These are phyloP conservation scores for Caenorhabditis parvicauda DNA, from an alignment of 2,888 invertebrate genomes.

Conservation along the genomic window DNA sequence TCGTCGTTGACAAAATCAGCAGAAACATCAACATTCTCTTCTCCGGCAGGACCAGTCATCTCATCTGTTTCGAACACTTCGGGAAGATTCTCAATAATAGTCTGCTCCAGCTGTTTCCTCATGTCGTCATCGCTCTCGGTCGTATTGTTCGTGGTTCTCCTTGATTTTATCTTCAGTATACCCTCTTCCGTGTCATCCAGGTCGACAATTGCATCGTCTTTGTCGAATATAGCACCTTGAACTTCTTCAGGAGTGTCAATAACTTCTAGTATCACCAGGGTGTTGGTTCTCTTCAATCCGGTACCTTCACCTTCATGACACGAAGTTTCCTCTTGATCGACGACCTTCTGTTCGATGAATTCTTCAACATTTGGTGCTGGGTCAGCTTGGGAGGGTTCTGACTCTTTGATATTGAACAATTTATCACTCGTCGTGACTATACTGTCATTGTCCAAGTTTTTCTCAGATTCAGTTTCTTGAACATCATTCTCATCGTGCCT, in stretches of 20 bases:
- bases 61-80: not conserved
- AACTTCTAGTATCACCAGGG: slow-evolving; percentile 2
- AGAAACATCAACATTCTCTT: not conserved
- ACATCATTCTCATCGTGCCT: slow-evolving; percentile 15
- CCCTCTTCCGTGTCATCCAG: not conserved
- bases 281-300: not conserved
- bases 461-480: slow-evolving; percentile 3
- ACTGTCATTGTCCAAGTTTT: not conserved
- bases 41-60: not conserved
- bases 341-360: slow-evolving; percentile 9
- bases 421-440: too few species aligned
- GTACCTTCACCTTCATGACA: not conserved
- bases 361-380: slow-evolving; percentile 10
- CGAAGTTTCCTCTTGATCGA: slow-evolving; percentile 13
- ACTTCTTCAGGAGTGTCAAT: slow-evolving; percentile 9
- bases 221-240: not conserved
- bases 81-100: not conserved
- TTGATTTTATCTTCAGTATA: not conserved
- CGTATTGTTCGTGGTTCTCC: not conserved
- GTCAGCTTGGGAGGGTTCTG: too few species aligned
- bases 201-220: not conserved
- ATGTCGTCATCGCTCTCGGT: not conserved
- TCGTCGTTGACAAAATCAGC: not conserved
- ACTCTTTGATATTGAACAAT: too few species aligned
- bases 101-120: not conserved